Conservation (phyloP, 1,140 invertebrate genomes). For the Lysiphlebus fabarum region DNA sequence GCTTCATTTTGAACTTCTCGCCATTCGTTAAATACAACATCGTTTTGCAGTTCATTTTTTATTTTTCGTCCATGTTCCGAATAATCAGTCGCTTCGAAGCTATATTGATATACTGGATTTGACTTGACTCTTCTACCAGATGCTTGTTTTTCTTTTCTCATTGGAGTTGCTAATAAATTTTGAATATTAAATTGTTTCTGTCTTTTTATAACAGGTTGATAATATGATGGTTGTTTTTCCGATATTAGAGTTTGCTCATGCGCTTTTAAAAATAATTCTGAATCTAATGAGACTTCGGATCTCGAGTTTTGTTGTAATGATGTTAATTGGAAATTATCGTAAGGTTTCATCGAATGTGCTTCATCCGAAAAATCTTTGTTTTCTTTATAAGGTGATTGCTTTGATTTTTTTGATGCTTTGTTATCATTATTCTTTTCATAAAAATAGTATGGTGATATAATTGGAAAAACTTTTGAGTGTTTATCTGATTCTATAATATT, state of each 20-base stretch:
- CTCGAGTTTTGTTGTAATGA: conserved; percentile 34
- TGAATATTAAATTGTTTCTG: conserved; percentile 44
- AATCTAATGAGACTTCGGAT: conserved; percentile 5
- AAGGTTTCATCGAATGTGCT: conserved; percentile 35
- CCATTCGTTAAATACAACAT: conserved; percentile 35
- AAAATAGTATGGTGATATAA: conserved; percentile 50
- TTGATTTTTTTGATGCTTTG: conserved; percentile 24
- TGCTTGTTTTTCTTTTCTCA: conserved; percentile 33
- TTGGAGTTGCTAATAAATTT: conserved; percentile 44
- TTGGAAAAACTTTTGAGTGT: conserved; percentile 25
- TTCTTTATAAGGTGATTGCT: too few species aligned
- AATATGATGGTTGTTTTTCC: conserved; percentile 44
- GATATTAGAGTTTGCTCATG: conserved; percentile 37
- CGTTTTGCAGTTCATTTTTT: conserved; percentile 26
- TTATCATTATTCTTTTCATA: conserved; percentile 51
- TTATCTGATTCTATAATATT: conserved; percentile 32
- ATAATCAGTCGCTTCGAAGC: conserved; percentile 58
- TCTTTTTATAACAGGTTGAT: conserved; percentile 37
- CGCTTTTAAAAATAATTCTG: conserved; percentile 23
- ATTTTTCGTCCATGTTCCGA: conserved; percentile 31
- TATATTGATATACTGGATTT: conserved; percentile 62
- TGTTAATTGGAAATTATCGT: conserved; percentile 31
- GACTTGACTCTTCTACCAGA: conserved; percentile 35
- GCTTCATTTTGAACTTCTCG: conserved; percentile 28
- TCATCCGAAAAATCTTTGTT: conserved; percentile 23